Evolutionary conservation across 2,888 invertebrate species (phyloP).

Genomic region (Drosophila neutralis): DNA sequence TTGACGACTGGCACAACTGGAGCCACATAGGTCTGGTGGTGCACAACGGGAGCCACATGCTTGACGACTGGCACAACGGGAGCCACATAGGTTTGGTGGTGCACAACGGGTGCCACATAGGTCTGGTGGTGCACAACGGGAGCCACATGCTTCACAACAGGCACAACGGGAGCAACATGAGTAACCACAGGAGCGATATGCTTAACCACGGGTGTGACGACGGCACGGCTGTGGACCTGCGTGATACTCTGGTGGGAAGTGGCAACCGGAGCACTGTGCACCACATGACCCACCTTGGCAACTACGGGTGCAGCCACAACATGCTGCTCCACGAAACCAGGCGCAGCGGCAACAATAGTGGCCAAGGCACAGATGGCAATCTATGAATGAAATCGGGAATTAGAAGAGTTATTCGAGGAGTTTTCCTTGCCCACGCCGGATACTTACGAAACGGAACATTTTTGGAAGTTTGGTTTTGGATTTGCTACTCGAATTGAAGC

Average conservation of each 20-base stretch:
- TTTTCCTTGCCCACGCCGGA: neutral
- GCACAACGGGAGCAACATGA: slow-evolving; percentile 52
- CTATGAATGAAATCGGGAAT: slow-evolving; percentile 28
- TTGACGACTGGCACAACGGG: slow-evolving; percentile 50
- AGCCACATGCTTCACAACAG: slow-evolving; percentile 31
- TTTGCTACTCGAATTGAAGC: slow-evolving; percentile 47
- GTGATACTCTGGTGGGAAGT: slow-evolving; percentile 87
- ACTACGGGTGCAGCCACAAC: slow-evolving; percentile 79
- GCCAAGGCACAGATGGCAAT: slow-evolving; percentile 78
- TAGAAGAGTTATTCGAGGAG: neutral
- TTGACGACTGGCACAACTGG: slow-evolving; percentile 40
- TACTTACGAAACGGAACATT: slow-evolving; percentile 84
- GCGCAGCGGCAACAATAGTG: slow-evolving; percentile 81
- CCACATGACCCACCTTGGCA: slow-evolving; percentile 79
- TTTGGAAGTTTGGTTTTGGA: slow-evolving; percentile 48
- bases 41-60: slow-evolving; percentile 50
- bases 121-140: slow-evolving; percentile 33
- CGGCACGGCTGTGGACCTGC: slow-evolving; percentile 85
- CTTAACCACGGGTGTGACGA: slow-evolving; percentile 73
- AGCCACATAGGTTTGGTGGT: slow-evolving; percentile 39
- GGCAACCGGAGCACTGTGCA: slow-evolving; percentile 84
- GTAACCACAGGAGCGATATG: slow-evolving; percentile 49
- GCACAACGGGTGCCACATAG: slow-evolving; percentile 40
- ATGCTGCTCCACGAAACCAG: slow-evolving; percentile 76
- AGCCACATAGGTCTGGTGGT: slow-evolving; percentile 38